phyloP scores from a whole-genome alignment of 2,888 invertebrate genomes.

The Plutella xylostella region DNA sequence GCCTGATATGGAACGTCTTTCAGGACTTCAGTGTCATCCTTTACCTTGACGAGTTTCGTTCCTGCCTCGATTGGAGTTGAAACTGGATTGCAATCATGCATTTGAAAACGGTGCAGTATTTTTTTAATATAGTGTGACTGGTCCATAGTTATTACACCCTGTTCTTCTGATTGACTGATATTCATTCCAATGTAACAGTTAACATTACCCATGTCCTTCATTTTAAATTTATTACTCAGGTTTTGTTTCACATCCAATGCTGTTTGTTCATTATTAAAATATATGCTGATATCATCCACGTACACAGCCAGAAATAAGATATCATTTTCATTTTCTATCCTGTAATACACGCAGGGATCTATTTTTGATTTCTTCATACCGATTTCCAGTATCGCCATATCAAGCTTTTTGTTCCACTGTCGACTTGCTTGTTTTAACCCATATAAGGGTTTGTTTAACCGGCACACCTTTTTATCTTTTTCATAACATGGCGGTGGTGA shows the following conservation, averaged over 20 bases:
- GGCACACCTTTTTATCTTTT: background rate
- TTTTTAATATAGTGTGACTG: constrained; percentile 16
- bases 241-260: constrained; percentile 12
- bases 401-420: constrained; percentile 16
- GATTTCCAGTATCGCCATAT: constrained; percentile 16
- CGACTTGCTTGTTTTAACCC: background rate
- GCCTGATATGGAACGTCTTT: constrained; percentile 13
- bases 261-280: constrained; percentile 13
- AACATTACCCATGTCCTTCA: constrained; percentile 19
- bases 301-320: constrained; percentile 20
- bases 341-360: constrained; percentile 23
- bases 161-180: constrained; percentile 8
- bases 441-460: background rate
- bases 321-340: constrained; percentile 13
- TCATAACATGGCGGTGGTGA: background rate
- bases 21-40: constrained; percentile 3
- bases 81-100: constrained; percentile 18
- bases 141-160: constrained; percentile 9
- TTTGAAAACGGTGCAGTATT: constrained; percentile 11
- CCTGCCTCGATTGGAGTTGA: constrained; percentile 15
- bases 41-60: constrained; percentile 12
- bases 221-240: constrained; percentile 16
- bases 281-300: constrained; percentile 19
- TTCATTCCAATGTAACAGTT: constrained; percentile 16
- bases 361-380: constrained; percentile 18